These are phyloP conservation scores for Aphelocoma coerulescens DNA, from an alignment of 2,113 vertebrate genomes.

Conservation along the genomic window DNA sequence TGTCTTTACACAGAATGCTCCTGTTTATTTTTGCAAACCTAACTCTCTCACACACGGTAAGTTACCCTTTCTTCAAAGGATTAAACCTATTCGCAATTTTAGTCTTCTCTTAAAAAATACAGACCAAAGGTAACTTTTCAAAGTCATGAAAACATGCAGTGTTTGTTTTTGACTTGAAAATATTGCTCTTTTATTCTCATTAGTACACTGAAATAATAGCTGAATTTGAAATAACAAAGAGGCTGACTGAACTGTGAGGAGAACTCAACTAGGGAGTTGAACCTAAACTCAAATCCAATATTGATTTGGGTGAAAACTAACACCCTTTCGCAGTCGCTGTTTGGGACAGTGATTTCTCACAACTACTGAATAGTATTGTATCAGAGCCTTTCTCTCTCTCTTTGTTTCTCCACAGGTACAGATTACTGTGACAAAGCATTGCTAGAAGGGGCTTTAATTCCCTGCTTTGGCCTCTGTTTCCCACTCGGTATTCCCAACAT, in stretches of 20 bases:
- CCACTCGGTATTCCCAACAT: background rate
- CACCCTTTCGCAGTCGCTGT: background rate
- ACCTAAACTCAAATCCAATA: background rate
- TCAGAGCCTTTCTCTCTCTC: background rate
- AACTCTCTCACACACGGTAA: background rate
- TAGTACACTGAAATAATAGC: conserved; percentile 1
- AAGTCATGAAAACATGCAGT: background rate
- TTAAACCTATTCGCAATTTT: background rate
- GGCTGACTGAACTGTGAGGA: background rate
- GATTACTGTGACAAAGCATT: background rate
- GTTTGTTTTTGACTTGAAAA: background rate
- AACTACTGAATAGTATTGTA: background rate
- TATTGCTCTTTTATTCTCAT: background rate
- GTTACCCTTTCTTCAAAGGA: background rate
- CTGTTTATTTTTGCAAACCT: background rate
- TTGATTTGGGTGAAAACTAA: background rate
- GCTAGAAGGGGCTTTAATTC: background rate
- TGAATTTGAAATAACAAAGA: background rate
- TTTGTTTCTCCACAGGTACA: background rate
- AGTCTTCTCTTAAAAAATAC: background rate
- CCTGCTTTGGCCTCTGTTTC: background rate
- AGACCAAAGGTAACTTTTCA: background rate
- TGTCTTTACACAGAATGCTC: background rate
- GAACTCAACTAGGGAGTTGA: background rate
- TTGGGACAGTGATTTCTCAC: background rate